phyloP scores from a whole-genome alignment of 1,140 invertebrate genomes.

The Leptinotarsa texana region DNA sequence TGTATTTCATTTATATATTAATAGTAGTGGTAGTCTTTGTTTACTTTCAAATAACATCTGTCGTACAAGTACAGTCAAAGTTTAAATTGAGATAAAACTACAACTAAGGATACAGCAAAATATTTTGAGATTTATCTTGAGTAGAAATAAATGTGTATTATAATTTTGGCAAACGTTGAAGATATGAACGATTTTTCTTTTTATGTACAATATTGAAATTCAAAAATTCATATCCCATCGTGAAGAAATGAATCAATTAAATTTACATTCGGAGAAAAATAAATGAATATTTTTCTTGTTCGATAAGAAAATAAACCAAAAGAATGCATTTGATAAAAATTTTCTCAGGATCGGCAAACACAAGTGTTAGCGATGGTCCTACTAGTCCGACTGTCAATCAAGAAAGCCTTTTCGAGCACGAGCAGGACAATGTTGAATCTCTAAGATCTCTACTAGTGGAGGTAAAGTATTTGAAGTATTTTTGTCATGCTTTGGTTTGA shows the following conservation, averaged over 20 bases:
- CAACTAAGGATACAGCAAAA: not conserved
- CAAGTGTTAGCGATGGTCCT: slow-evolving; percentile 65
- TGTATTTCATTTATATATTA: too few relatives aligned
- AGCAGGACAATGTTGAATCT: slow-evolving; percentile 64
- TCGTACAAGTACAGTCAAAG: too few relatives aligned
- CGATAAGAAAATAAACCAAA: too few relatives aligned
- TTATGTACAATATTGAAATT: not conserved
- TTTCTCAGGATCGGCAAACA: slow-evolving; percentile 59
- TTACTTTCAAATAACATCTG: too few relatives aligned
- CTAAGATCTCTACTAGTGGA: slow-evolving; percentile 72
- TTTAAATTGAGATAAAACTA: too few relatives aligned
- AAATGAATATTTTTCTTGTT: too few relatives aligned
- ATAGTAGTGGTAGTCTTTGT: too few relatives aligned
- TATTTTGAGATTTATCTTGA: not conserved
- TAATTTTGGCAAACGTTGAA: not conserved
- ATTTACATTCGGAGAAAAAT: too few relatives aligned
- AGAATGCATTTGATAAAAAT: not conserved
- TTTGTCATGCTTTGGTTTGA: not conserved
- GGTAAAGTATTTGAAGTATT: slow-evolving; percentile 60
- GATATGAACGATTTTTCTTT: not conserved
- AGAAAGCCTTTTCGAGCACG: slow-evolving; percentile 60
- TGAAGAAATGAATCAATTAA: too few relatives aligned
- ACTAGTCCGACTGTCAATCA: slow-evolving; percentile 60
- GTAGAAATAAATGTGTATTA: not conserved
- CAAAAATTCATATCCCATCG: too few relatives aligned